Conservation (phyloP, 2,797 vertebrate species). For the Sylvia borin region DNA sequence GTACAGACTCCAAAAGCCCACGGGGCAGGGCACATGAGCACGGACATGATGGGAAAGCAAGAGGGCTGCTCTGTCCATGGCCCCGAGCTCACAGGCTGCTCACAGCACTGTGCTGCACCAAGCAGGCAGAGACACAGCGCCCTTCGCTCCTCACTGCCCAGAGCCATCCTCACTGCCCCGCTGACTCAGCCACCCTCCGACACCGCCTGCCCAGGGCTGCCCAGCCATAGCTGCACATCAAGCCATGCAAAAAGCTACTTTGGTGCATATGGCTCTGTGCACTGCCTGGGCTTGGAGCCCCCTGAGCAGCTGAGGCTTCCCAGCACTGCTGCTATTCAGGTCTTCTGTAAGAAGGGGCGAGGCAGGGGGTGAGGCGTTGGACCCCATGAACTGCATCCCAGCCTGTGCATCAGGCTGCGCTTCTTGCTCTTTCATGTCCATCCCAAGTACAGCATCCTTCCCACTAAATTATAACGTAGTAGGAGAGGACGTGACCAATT, state of each 20-base stretch:
- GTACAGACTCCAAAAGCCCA: background rate
- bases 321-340: background rate
- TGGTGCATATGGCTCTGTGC: background rate
- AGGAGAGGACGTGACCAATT: background rate
- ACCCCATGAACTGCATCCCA: background rate
- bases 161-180: background rate
- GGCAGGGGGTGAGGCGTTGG: background rate
- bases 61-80: rapidly evolving
- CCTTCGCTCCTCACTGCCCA: rapidly evolving
- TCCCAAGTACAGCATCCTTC: constrained; percentile 11
- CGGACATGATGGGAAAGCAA: background rate
- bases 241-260: background rate
- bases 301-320: rapidly evolving
- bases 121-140: background rate
- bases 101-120: background rate
- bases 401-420: background rate
- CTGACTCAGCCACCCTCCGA: background rate
- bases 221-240: rapidly evolving
- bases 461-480: background rate
- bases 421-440: background rate
- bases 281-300: rapidly evolving
- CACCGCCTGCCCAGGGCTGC: rapidly evolving
- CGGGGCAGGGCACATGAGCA: background rate
- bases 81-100: rapidly evolving
- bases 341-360: background rate